Evolutionary conservation across 2,113 vertebrate genomes (phyloP), one percentile per base, ranked within the genome.

Genomic region (Hylia prasina): DNA sequence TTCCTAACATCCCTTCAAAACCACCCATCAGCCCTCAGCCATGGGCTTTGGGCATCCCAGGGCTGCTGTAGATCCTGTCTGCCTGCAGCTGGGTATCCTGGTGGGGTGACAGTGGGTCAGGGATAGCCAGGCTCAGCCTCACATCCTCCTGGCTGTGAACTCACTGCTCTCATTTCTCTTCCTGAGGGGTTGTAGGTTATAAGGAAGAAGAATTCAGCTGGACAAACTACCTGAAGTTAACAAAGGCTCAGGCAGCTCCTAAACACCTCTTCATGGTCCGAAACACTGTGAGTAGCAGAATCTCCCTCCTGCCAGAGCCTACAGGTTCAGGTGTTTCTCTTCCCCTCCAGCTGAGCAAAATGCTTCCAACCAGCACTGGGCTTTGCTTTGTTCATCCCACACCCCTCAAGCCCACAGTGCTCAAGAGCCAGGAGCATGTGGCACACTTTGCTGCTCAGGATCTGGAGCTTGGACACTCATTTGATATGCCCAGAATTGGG

Each of bases 181-280:
- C 60, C 81, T 83, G 97, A 97, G 97, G 97, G 93, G 97, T 96
- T 98, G 85, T 97, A 99, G 99, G 99, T 93, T 99, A 98, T 97
- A 99, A 99, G 97, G 99, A 99, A 87, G 99, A 99, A 60, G 99
- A 99, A 97, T 99, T 99, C 97, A 99, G 98, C 94, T 99, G 99
- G 99, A 97, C 98, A 91, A 99, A 98, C 98, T 99, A 99, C 93
- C 97, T 99, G 96, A 99, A 98, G 95, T 97, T 99, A 97, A 99
- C 98, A 57, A 99, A 99, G 98, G 98, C 99, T 97, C 99, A 99
- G 97, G 98, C 98, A 77, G 99, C 99, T 96, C 98, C 99, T 70
- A 98, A 99, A 97, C 99, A 99, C 73, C 97, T 99, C 63, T 99
- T 99, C 96, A 87, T 98, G 81, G 98, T 98, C 96, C 98, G 98